Evolutionary conservation across 1,140 invertebrate genomes (phyloP), one percentile per base, ranked within the genome.

Genomic region (Vanessa tameamea): DNA sequence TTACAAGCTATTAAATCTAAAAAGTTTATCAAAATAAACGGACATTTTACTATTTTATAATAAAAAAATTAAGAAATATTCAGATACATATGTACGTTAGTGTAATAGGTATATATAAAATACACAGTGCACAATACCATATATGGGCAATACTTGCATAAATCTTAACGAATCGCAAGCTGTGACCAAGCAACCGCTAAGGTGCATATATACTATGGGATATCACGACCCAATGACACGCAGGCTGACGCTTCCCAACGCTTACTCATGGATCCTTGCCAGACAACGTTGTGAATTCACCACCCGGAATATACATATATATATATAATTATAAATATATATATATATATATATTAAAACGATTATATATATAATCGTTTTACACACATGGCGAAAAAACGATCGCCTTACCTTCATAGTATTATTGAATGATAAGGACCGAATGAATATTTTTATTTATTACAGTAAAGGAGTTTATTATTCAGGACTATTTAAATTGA

Each of bases 191-290:
- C 67, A 61, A 55, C 23, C 55, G 57, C 23, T 51, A 14, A 59
- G 61, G 20, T 63, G n/a, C 16, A 23, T 47, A 67, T 63, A 50
- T 50, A 31, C 48, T 23, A 26, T 31, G 50, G 48, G 16, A 47
- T 69, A 73, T 70, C 37, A 74, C 47, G 16, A 69, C 63, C 37
- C 59, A 75, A 70, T 74, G 69, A 75, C 65, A 75, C 48, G 72
- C 76, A 77, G 73, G 69, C 78, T 77, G 78, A 74, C 75, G 69
- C 77, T 57, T 51, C 59, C 67, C 66, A 67, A 73, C 74, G 69
- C 65, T 76, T 74, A 69, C 68, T 75, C 76, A 77, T 82, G 81
- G 81, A 82, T 64, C 73, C 65, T 74, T 82, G 79, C 79, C 77
- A 82, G 75, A 72, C 71, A 57, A 59, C 75, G 63, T 71, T 70